Percentiles rank a stretch among this genome's conserved stretches.
Conservation (phyloP, 2,113 vertebrate genomes). For the Pyrgilauda ruficollis region DNA sequence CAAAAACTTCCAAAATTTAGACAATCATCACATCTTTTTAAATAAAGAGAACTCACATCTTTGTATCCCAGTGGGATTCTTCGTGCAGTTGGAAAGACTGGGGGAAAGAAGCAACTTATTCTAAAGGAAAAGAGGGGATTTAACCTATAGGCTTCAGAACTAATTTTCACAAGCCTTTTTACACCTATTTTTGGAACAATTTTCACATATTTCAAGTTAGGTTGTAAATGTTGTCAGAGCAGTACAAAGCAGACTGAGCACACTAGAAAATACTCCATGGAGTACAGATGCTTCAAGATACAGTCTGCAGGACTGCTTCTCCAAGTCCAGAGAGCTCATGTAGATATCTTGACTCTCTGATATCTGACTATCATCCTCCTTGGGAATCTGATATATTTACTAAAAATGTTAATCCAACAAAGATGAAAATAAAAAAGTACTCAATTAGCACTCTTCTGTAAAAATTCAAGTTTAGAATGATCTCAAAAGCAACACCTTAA, state of each 20-base stretch:
- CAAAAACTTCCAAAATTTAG: background rate
- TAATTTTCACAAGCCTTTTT: background rate
- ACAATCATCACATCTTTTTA: background rate
- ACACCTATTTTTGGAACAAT: background rate
- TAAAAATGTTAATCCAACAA: background rate
- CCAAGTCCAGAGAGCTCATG: background rate
- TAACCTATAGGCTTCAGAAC: background rate
- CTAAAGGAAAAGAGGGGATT: background rate
- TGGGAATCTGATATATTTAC: background rate
- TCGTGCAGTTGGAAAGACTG: background rate
- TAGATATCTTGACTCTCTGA: background rate
- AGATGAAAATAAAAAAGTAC: background rate
- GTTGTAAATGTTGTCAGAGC: background rate
- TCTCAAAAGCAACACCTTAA: background rate
- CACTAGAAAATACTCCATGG: background rate
- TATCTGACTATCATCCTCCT: background rate
- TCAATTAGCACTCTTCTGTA: background rate
- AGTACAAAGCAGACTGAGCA: background rate
- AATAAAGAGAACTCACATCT: background rate
- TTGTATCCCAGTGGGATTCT: background rate
- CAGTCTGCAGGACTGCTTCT: background rate
- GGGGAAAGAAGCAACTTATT: background rate
- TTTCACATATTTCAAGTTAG: background rate
- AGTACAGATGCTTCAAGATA: background rate
- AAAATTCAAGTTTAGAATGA: background rate